Evolutionary conservation across 2,797 vertebrate genomes (phyloP), one percentile per base, ranked within the genome.

Genomic region (Gallinago stenura): DNA sequence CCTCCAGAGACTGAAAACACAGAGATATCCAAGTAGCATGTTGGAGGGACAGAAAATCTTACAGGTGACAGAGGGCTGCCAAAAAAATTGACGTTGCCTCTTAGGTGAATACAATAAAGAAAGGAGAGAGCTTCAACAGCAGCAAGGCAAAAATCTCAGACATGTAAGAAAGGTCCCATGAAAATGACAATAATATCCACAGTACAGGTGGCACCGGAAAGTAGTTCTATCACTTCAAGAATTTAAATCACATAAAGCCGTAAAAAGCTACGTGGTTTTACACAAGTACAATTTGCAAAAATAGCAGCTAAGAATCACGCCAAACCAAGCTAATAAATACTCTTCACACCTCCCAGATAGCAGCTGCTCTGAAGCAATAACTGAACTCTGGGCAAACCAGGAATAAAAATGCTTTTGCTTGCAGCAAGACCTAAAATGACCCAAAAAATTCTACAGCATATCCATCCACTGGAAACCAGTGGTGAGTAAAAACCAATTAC

Each of bases 101-200:
- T 35, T 31, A 19, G 16, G 9, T 50, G 31, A 89, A 68, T 15
- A 11, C 24, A 90, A 35, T 54, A 54, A 57, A 61, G 16, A 64
- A 0, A 65, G 13, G 12, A 71, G 18, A 77, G 18, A 77, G 33
- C n/a, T 80, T 85, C 28, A 50, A 57, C 26, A 64, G 48, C 77
- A 86, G 24, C 35, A 73, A 72, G n/a, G 15, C 46, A 65, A 57
- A 89, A 65, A 24, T 14, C 66, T 66, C 37, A 31, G 43, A 64
- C 4, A 13, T 7, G 25, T 1, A 75, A 1, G 0, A 56, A 71
- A 75, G 39, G 19, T 17, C 24, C 10, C 30, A 24, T 5, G 31
- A 78, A 78, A 80, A 75, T 12, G 0, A 75, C 65, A 87, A 4
- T 17, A 12, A 70, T 2, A 16, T n/a, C 24, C 56, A 70, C 1